Evolutionary conservation across 2,113 vertebrate species (phyloP).

Genomic region (Pseudorasbora parva): DNA sequence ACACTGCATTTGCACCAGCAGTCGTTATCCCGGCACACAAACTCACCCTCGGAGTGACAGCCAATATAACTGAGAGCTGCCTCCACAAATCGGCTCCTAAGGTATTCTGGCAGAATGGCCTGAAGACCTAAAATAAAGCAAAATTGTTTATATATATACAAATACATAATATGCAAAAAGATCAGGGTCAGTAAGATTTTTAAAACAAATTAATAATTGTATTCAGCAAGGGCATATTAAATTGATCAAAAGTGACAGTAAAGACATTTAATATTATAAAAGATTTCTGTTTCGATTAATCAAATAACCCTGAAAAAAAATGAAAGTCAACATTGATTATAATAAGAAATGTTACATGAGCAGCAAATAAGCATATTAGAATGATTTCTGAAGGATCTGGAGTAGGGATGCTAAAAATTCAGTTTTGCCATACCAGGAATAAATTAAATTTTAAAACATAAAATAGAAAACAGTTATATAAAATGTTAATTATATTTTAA

Average conservation of each 20-base stretch:
- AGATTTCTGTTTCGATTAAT: background rate
- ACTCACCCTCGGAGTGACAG: constrained; percentile 81
- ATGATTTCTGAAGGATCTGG: background rate
- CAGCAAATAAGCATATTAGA: background rate
- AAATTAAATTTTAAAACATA: background rate
- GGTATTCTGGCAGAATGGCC: constrained; percentile 78
- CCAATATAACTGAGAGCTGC: constrained; percentile 82
- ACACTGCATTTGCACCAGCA: constrained; percentile 81
- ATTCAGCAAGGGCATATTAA: too few species aligned
- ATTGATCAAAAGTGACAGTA: background rate
- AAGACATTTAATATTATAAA: background rate
- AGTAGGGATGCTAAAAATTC: background rate
- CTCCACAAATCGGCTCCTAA: constrained; percentile 77
- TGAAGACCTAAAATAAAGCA: constrained; percentile 75
- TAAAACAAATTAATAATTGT: too few species aligned
- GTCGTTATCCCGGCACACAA: constrained; percentile 79
- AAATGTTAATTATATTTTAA: background rate
- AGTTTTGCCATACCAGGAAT: background rate
- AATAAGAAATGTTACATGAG: background rate
- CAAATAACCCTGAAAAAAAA: background rate
- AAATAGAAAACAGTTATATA: background rate
- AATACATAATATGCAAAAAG: background rate
- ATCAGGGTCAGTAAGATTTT: background rate
- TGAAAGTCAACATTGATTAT: background rate
- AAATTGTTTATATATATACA: background rate